Evolutionary conservation across 2,797 vertebrate species (phyloP).

Genomic region (Eurystomus glaucurus): DNA sequence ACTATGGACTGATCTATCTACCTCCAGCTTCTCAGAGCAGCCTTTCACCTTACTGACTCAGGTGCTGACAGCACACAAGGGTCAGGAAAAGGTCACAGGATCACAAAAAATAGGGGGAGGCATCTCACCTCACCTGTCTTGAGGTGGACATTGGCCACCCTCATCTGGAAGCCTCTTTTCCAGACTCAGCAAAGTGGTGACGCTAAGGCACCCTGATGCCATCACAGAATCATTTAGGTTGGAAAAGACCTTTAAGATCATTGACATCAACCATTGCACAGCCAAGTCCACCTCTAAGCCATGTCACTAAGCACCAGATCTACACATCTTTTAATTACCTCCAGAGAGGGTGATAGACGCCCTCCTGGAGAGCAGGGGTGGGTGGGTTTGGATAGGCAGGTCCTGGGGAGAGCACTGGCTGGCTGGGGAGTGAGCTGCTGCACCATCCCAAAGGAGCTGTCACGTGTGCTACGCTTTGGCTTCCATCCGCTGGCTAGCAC

Average conservation of each 20-base stretch:
- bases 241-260: background rate
- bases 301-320: background rate
- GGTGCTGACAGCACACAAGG: rapidly evolving
- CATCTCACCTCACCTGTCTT: background rate
- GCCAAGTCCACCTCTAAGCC: background rate
- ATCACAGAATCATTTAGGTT: background rate
- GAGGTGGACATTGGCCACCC: background rate
- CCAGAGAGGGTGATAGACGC: background rate
- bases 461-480: rapidly evolving
- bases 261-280: background rate
- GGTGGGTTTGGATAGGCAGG: background rate
- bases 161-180: rapidly evolving
- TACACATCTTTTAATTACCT: background rate
- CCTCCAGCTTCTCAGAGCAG: background rate
- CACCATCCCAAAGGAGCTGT: background rate
- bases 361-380: background rate
- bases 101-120: background rate
- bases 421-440: rapidly evolving
- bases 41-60: background rate
- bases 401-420: background rate
- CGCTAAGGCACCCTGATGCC: background rate
- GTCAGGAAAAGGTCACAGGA: background rate
- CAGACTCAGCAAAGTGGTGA: background rate
- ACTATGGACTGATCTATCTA: background rate
- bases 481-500: background rate